A percentile compares a stretch with the other conserved stretches of the same genome.
Conservation (phyloP, 2,797 vertebrate species). For the Mallotus villosus region DNA sequence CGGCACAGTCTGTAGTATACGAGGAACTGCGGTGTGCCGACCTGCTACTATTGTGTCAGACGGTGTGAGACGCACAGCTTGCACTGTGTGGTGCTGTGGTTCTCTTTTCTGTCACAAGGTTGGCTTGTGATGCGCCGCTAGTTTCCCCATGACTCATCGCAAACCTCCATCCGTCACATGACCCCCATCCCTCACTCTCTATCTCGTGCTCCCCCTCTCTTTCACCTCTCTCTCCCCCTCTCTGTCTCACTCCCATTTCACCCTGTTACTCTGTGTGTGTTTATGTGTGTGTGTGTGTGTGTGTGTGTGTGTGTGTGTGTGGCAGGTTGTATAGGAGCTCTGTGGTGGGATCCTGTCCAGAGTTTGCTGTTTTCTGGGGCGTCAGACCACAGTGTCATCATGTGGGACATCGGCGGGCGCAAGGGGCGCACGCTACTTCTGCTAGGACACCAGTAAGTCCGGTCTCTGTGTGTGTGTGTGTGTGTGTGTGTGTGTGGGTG, state of each 20-base stretch:
- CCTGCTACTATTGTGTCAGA: background rate
- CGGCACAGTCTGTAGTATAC: background rate
- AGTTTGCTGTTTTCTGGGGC: conserved; percentile 94
- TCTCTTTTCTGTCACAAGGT: background rate
- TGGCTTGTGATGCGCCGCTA: background rate
- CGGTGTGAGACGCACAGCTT: background rate
- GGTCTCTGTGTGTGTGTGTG: background rate
- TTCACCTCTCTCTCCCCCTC: background rate
- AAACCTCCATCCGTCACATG: conserved; percentile 20
- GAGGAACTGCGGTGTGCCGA: background rate
- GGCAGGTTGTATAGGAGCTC: conserved; percentile 85
- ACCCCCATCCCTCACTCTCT: background rate
- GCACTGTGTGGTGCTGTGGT: too few species aligned
- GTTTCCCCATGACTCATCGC: conserved; percentile 6
- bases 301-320: background rate
- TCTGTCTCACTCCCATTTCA: background rate
- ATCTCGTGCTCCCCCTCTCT: background rate
- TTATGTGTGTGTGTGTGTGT: background rate
- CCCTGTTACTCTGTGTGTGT: background rate
- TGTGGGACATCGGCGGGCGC: conserved; percentile 99
- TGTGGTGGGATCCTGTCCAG: conserved; percentile 96
- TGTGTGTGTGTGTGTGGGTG: background rate
- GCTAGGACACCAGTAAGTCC: conserved; percentile 92
- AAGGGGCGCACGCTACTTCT: conserved; percentile 89
- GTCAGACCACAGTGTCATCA: conserved; percentile 95